Evolutionary conservation across 2,797 vertebrate species (phyloP).

Genomic region (Crypturellus tataupa): DNA sequence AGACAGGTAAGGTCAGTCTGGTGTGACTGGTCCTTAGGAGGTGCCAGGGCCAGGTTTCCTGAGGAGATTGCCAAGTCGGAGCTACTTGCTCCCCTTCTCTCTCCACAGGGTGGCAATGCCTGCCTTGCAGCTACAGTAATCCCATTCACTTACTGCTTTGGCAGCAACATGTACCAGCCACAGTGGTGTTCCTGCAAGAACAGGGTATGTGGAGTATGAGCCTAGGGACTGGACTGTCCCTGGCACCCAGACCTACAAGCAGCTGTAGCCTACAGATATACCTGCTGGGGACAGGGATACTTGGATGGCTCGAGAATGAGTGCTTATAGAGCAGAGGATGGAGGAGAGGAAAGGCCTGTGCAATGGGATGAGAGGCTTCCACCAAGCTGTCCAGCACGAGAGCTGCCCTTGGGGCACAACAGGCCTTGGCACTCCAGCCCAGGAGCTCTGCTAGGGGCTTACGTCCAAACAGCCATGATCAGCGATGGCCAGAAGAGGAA

Average conservation of each 20-base stretch:
- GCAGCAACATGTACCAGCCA: fast-evolving
- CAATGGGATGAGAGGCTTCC: neutral
- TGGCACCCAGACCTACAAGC: fast-evolving
- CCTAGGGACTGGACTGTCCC: too few species aligned
- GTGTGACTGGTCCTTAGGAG: neutral
- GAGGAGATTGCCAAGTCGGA: neutral
- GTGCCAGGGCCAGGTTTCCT: fast-evolving
- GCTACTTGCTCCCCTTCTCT: neutral
- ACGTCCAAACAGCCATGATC: neutral
- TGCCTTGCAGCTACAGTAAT: conserved; percentile 23
- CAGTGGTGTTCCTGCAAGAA: neutral
- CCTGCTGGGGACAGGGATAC: neutral
- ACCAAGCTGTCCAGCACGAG: neutral
- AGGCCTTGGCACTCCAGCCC: neutral
- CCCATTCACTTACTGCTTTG: neutral
- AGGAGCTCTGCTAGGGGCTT: neutral
- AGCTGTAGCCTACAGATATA: fast-evolving
- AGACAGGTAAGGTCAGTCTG: neutral
- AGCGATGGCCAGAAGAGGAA: neutral
- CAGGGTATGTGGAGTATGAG: neutral
- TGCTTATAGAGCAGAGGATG: neutral
- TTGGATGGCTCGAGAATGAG: fast-evolving
- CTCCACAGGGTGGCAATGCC: conserved; percentile 75
- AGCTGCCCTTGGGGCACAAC: neutral
- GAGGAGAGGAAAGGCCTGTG: neutral